Base-by-base conservation (phyloP, 2,113 vertebrate species). In the Tringa solitaria region DNA sequence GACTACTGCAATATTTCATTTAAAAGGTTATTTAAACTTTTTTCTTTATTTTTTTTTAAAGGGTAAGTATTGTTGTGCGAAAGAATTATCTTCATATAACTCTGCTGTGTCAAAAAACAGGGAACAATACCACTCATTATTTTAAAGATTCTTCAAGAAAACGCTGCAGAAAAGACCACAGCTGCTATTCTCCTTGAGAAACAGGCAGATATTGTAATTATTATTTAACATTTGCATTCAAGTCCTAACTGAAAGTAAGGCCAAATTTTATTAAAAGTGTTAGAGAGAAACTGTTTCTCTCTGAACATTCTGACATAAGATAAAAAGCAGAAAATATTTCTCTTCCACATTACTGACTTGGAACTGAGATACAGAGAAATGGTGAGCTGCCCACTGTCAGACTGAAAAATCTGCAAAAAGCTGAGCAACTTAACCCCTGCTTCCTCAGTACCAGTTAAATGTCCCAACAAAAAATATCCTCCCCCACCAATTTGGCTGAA, bases 1-100 rank as follows among this genome's bases (percentile, higher is more conserved):
- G 70, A 86, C 87, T 93, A 61, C 78, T 95, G 94, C 94, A 97
- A 98, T 97, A 97, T 98, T 98, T 98, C 96, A 97, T 97, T 97
- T 96, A 97, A 98, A 98, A 98, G 97, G 96, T 98, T 98, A 98
- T 96, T 97, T 97, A 94, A 97, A 96, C 79, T 79, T 95, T 95
- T 95, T 94, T 93, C 30, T 18, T 53, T 78, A 3, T 89, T 90
- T 87, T 91, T 53, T 90, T 94, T 92, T n/a, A 97, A 97, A 98
- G 90, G 79, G 87, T 94, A 96, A 94, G 37, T 59, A 91, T 95
- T 96, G 67, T 70, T 93, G 50, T 72, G 65, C 35, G 60, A 50
- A 93, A 80, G 82, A 76, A 77, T 7, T 81, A 57, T 94, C 69
- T 95, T 90, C 48, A 63, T 68, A 75, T 92, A 96, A 96, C 53